A percentile compares a stretch with the other conserved stretches of the same genome.
Conservation (phyloP, 2,888 invertebrate genomes). For the Nephrotoma flavescens region DNA sequence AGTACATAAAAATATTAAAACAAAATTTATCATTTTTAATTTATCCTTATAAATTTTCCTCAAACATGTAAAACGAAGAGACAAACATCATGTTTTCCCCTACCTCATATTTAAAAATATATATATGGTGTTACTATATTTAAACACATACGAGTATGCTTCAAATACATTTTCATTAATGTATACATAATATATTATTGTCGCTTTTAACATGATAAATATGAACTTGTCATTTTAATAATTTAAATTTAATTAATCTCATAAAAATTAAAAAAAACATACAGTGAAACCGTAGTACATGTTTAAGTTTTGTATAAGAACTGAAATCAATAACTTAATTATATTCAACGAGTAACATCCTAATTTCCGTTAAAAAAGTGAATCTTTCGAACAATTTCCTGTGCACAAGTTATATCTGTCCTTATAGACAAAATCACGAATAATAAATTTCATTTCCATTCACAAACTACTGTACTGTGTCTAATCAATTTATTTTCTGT, state of each 20-base stretch:
- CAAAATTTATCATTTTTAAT: neutral
- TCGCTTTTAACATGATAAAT: neutral
- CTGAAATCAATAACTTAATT: neutral
- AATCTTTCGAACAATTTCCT: neutral
- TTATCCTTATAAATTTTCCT: neutral
- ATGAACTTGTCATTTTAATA: neutral
- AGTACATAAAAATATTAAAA: neutral
- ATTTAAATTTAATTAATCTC: neutral
- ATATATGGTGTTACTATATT: neutral
- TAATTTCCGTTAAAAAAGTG: neutral
- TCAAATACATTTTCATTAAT: neutral
- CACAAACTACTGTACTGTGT: neutral
- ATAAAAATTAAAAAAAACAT: neutral
- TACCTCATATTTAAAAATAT: too few species aligned
- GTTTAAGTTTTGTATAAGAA: neutral
- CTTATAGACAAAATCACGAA: neutral
- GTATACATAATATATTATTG: neutral
- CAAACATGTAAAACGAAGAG: neutral
- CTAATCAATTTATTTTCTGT: neutral
- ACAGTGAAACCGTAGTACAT: neutral
- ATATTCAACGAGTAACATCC: neutral
- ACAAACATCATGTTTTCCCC: neutral
- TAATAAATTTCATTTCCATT: neutral
- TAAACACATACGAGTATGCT: neutral
- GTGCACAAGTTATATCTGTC: neutral